Evolutionary conservation across 2,888 invertebrate species (phyloP).

Genomic region (Schizotus pectinicornis): DNA sequence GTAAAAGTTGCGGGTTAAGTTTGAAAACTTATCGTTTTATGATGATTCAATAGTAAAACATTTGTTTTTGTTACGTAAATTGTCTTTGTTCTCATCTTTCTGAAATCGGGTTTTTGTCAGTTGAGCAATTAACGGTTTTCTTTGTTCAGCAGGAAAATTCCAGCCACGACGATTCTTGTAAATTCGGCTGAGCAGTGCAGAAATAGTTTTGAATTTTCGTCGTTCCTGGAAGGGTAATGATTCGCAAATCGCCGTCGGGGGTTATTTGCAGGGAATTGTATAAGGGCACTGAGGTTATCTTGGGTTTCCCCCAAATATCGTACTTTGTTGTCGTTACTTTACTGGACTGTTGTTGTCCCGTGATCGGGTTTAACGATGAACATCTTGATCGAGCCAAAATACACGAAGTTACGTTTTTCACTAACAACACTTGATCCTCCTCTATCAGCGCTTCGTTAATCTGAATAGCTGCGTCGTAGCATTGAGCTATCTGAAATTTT

Average conservation of each 20-base stretch:
- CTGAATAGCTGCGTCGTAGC: slow-evolving; percentile 62
- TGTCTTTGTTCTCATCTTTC: slow-evolving; percentile 26
- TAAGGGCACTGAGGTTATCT: slow-evolving; percentile 50
- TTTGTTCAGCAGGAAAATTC: slow-evolving; percentile 39
- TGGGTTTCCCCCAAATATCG: slow-evolving; percentile 41
- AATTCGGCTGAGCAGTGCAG: slow-evolving; percentile 61
- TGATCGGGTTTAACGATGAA: slow-evolving; percentile 68
- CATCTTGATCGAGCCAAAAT: slow-evolving; percentile 69
- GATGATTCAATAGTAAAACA: slow-evolving; percentile 30
- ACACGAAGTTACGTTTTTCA: slow-evolving; percentile 70
- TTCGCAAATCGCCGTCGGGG: slow-evolving; percentile 62
- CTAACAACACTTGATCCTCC: slow-evolving; percentile 63
- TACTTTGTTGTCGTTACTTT: slow-evolving; percentile 53
- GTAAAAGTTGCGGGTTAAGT: slow-evolving; percentile 3
- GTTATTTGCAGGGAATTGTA: slow-evolving; percentile 67
- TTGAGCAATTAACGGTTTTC: slow-evolving; percentile 13
- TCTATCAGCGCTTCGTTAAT: slow-evolving; percentile 61
- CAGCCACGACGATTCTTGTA: slow-evolving; percentile 59
- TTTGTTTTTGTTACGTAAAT: slow-evolving; percentile 29
- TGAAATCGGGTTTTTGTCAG: slow-evolving; percentile 7
- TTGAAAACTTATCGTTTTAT: slow-evolving; percentile 24
- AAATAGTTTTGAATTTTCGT: slow-evolving; percentile 63
- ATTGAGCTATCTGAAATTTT: slow-evolving; percentile 60
- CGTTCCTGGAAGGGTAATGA: slow-evolving; percentile 62
- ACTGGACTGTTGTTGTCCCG: slow-evolving; percentile 66